Base-by-base conservation (phyloP, 2,888 invertebrate genomes). In the Cephus rjabovi region DNA sequence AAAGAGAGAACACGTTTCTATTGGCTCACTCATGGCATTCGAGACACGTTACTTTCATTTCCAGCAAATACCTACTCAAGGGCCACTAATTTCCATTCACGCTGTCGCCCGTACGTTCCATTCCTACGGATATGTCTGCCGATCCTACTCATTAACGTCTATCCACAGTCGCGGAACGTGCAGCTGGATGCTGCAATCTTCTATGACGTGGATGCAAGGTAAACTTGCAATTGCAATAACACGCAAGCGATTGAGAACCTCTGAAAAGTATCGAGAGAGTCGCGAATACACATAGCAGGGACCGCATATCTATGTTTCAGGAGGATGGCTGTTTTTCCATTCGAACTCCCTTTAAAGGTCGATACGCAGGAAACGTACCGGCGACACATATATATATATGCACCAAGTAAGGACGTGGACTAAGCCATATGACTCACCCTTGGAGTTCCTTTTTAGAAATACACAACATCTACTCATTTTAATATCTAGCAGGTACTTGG, bases 41-140 rank as follows among this genome's bases (percentile, higher is more conserved):
- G 82, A 80, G 81, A 81, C 83, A 82, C 81, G 82, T 83, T 86
- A 87, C 87, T 82, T 87, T 83, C 84, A 87, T 87, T 87, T 87
- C 85, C 79, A 86, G 76, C 80, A 35, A 79, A 83, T 78, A 73
- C 76, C 81, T 79, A 81, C 84, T 86, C 85, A 86, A 82, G 86
- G 83, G 83, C 83, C 83, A 84, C 83, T 79, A 79, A 74, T 77
- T 34, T 71, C 71, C 71, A 71, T 71, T 34, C 31, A 71, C 71
- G 71, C 31, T 56, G 56, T 56, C 56, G 9, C 56, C 23, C 23
- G 23, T 56, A 71, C 31, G 31, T n/a, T 71, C 33, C 31, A 71
- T 71, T 71, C 56, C 56, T 56, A 56, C 56, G 56, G 56, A 56
- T 56, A 23, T 56, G 56, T 56, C 56, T 56, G 56, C 23, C 23